These are phyloP conservation scores for Mayetiola destructor DNA, from an alignment of 2,888 invertebrate species.

Conservation along the genomic window DNA sequence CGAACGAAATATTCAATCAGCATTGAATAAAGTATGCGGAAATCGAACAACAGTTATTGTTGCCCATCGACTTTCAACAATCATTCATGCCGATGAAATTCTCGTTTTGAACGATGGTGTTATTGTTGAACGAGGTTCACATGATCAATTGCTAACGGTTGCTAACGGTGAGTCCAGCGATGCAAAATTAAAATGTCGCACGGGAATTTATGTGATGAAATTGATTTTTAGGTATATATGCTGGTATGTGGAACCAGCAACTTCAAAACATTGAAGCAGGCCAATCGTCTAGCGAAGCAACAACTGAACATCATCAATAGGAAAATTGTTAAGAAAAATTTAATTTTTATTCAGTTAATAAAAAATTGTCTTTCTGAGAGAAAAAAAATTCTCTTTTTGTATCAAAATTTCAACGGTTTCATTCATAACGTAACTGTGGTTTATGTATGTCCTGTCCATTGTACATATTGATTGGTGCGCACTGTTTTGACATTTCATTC, in stretches of 20 bases:
- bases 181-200: conserved; percentile 79
- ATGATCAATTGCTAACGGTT: conserved; percentile 26
- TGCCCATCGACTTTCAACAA: conserved; percentile 86
- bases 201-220: conserved; percentile 31
- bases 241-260: conserved; percentile 89
- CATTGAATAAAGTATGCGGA: conserved; percentile 27
- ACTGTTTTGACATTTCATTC: too few species aligned
- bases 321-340: too few species aligned
- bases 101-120: conserved; percentile 82
- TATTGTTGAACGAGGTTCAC: conserved; percentile 81
- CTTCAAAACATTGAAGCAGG: conserved; percentile 34
- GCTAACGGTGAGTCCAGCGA: conserved; percentile 43
- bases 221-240: conserved; percentile 55
- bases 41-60: conserved; percentile 88
- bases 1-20: conserved; percentile 42
- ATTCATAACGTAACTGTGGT: too few species aligned
- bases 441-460: too few species aligned
- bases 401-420: too few species aligned
- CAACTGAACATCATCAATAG: neutral
- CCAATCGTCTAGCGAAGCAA: neutral
- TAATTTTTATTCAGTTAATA: too few species aligned
- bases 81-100: conserved; percentile 90
- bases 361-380: too few species aligned
- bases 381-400: too few species aligned
- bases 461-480: too few species aligned